phyloP scores from a whole-genome alignment of 2,797 vertebrate genomes.

The Syncerus caffer region DNA sequence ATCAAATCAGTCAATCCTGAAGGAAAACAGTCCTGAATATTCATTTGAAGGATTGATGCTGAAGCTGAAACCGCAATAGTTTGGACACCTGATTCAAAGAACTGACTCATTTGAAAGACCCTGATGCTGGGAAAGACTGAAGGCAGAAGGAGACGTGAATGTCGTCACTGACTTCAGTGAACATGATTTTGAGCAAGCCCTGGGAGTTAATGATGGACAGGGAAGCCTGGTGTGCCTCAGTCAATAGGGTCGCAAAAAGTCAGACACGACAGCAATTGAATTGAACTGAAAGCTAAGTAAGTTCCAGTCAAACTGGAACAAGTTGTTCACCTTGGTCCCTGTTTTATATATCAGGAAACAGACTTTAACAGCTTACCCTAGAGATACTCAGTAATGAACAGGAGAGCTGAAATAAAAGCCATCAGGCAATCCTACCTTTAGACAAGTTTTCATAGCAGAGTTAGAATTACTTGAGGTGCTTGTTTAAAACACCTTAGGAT shows the following conservation, averaged over 20 bases:
- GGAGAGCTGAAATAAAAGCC: neutral
- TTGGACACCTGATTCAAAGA: neutral
- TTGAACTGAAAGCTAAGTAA: neutral
- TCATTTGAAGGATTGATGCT: neutral
- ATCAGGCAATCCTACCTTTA: neutral
- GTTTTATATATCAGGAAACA: neutral
- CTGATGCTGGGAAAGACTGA: neutral
- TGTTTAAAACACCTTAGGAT: neutral
- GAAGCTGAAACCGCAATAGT: neutral
- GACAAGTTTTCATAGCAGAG: neutral
- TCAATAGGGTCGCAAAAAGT: neutral
- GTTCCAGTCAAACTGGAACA: neutral
- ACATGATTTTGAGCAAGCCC: neutral
- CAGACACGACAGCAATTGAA: neutral
- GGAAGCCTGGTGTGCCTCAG: neutral
- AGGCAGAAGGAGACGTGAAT: neutral
- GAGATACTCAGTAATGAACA: neutral
- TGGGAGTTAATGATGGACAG: neutral
- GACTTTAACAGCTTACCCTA: neutral
- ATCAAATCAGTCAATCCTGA: neutral
- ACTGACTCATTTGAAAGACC: neutral
- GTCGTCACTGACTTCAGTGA: neutral
- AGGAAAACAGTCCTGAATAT: neutral
- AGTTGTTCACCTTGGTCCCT: neutral
- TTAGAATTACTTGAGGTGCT: neutral